These are phyloP conservation scores for Xerus inauris DNA, from an alignment of 2,113 vertebrate genomes.

Conservation along the genomic window DNA sequence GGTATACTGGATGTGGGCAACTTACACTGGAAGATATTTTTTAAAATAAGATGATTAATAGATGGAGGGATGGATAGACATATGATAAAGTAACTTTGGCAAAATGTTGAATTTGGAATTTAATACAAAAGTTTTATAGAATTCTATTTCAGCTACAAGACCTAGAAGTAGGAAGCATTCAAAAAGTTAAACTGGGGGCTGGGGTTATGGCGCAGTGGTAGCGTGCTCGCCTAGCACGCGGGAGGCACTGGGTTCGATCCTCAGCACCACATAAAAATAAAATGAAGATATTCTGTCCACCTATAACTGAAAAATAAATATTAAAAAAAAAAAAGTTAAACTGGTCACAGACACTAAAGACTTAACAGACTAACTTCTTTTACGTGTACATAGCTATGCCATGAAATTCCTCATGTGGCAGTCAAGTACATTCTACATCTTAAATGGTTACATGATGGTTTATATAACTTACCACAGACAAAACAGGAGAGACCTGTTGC, in stretches of 20 bases:
- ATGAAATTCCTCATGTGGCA: not conserved
- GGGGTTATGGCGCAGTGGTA: too few species aligned
- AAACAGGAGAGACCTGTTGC: not conserved
- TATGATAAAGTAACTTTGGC: not conserved
- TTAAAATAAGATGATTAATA: not conserved
- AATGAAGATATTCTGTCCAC: too few species aligned
- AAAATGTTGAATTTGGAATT: constrained; percentile 18
- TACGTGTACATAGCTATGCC: not conserved
- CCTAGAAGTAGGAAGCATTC: not conserved
- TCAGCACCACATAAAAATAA: too few species aligned
- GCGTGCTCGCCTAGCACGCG: too few species aligned
- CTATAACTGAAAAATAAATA: too few species aligned
- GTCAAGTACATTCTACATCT: not conserved
- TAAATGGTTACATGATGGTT: not conserved
- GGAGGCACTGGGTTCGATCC: too few species aligned
- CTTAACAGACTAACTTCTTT: not conserved
- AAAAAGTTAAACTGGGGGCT: not conserved
- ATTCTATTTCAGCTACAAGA: constrained; percentile 5
- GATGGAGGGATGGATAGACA: not conserved
- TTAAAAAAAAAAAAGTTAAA: constrained; percentile 23
- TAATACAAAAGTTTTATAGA: not conserved
- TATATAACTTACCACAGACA: not conserved
- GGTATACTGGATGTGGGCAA: not conserved
- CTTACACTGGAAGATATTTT: not conserved
- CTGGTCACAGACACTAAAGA: not conserved